Evolutionary conservation across 2,888 invertebrate species (phyloP).

Genomic region (Folsomia manolachei): DNA sequence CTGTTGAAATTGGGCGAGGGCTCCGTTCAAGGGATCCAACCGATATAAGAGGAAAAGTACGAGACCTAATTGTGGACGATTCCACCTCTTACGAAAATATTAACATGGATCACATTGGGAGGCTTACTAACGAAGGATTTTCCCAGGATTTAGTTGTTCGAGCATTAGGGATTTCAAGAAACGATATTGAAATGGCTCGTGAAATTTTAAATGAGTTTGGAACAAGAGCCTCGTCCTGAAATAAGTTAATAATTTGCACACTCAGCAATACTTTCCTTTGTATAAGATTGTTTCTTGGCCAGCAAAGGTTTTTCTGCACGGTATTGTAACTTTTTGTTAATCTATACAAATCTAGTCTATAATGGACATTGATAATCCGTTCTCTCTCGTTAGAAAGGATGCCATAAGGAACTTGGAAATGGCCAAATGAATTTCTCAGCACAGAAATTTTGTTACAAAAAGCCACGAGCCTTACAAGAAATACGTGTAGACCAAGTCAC

Average conservation of each 20-base stretch:
- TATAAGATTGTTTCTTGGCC: neutral
- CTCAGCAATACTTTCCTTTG: neutral
- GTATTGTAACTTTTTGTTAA: neutral
- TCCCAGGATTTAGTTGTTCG: constrained; percentile 85
- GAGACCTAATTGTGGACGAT: constrained; percentile 24
- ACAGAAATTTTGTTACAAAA: no score
- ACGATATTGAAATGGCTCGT: constrained; percentile 93
- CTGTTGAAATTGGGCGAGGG: constrained; percentile 54
- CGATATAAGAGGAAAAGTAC: constrained; percentile 14
- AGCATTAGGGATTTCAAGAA: constrained; percentile 86
- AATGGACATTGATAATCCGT: neutral
- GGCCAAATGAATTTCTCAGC: no score
- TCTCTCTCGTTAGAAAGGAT: neutral
- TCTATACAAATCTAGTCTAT: neutral
- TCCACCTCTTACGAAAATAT: constrained; percentile 75
- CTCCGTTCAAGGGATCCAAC: constrained; percentile 20
- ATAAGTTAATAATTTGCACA: neutral
- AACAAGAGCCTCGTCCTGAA: constrained; percentile 54
- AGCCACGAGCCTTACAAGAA: no score
- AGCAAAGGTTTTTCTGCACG: neutral
- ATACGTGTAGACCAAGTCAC: no score
- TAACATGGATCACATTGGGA: constrained; percentile 84
- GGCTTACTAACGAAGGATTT: constrained; percentile 84
- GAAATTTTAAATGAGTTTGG: constrained; percentile 90
- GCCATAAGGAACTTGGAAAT: no score